Evolutionary conservation across 2,888 invertebrate species (phyloP), one percentile per base, ranked within the genome.

Genomic region (Erebia palarica): DNA sequence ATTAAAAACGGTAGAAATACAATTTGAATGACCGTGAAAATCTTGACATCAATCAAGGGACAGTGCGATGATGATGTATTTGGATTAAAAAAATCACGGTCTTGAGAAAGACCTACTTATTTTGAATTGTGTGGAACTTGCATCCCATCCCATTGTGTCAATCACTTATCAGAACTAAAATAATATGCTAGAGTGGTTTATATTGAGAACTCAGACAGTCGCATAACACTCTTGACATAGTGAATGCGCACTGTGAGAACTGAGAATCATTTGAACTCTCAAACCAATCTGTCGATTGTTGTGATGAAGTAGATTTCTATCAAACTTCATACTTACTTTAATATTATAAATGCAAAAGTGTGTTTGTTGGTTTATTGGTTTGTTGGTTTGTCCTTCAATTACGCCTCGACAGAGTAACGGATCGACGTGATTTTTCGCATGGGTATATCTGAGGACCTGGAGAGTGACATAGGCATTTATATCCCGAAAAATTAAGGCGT

Each of bases 91-190:
- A 27, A 10, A 49, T 63, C 63, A 63, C 21, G 60, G 16, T 27
- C n/a, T n/a, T 27, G 60, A 60, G 49, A 9, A 55, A 21, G 57
- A 58, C 55, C 55, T 18, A 55, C 18, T 14, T 55, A 55, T 27
- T 58, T 58, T 21, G 21, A 21, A 57, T 57, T 58, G 57, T 27
- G 27, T 58, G 14, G 27, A 55, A 11, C 57, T 58, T 13, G 57
- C 57, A 27, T 58, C 13, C 27, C 16, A 42, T 60, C 42, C 60
- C 60, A 63, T 49, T 63, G 49, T 21, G 49, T 63, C 63, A 63
- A 61, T 63, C 63, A 63, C 47, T 63, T 47, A 49, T 49, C 49
- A 47, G 18, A 63, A 63, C 63, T 47, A 63, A 21, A 63, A 63
- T 63, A 63, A 49, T 63, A 49, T 16, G 14, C n/a, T 16, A 16